A percentile compares a stretch with the other conserved stretches of the same genome.
Conservation (phyloP, 2,113 vertebrate genomes). For the Lophura nycthemera region DNA sequence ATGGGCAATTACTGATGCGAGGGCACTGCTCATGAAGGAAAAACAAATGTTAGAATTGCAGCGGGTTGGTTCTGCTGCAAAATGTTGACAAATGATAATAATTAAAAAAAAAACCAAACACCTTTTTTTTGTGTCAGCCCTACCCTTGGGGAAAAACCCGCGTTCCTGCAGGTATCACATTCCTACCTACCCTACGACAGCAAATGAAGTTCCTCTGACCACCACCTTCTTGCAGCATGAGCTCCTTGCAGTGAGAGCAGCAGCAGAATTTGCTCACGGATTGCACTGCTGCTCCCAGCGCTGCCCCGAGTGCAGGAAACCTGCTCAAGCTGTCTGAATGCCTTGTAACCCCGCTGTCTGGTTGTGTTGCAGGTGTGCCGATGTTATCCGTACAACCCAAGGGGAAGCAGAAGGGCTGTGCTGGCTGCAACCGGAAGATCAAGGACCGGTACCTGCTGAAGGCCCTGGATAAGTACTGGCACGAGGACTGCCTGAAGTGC, state of each 20-base stretch:
- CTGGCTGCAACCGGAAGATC: conserved; percentile 99
- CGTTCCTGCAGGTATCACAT: not conserved
- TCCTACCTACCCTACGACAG: not conserved
- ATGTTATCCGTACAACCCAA: conserved; percentile 99
- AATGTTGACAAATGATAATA: not conserved
- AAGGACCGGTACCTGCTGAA: conserved; percentile 99
- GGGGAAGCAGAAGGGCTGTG: conserved; percentile 99
- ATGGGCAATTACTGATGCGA: not conserved
- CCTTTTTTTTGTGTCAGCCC: not conserved
- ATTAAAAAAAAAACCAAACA: not conserved
- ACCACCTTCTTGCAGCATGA: not conserved
- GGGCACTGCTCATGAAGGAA: not conserved
- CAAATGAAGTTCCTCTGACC: not conserved
- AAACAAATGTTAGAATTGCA: not conserved
- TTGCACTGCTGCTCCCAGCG: not conserved
- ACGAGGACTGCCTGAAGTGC: conserved; percentile 99
- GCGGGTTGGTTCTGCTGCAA: not conserved
- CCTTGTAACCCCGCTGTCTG: conserved; percentile 40
- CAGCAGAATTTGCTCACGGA: not conserved
- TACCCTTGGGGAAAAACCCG: not conserved
- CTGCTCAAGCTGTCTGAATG: not conserved
- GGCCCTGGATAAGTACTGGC: conserved; percentile 99
- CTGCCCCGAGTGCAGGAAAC: no score
- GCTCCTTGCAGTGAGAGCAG: not conserved
- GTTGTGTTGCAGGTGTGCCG: conserved; percentile 89